Percentiles rank a stretch among this genome's conserved stretches.
phyloP scores from a whole-genome alignment of 2,888 invertebrate genomes.

The Patella caerulea region DNA sequence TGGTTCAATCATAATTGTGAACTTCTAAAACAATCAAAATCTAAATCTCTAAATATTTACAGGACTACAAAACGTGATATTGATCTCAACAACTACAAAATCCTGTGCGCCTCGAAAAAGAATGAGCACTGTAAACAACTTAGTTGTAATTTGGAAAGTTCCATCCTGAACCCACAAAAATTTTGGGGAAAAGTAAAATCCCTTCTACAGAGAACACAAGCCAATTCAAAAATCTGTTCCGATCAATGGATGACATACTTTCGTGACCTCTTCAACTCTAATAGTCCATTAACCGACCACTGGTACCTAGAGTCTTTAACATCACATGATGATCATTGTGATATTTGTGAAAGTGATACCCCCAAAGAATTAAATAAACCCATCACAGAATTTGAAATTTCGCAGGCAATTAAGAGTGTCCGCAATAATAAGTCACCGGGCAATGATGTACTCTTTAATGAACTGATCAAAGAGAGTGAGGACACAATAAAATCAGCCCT shows the following conservation, averaged over 20 bases:
- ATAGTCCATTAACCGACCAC: too few relatives aligned
- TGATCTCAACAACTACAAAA: background rate
- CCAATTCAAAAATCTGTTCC: too few relatives aligned
- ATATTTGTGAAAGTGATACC: too few relatives aligned
- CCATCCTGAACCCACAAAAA: background rate
- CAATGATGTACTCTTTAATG: background rate
- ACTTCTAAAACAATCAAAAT: background rate
- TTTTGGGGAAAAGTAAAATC: background rate
- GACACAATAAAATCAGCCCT: background rate
- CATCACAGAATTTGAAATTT: background rate
- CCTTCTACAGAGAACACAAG: background rate
- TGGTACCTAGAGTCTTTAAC: too few relatives aligned
- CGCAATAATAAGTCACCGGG: background rate
- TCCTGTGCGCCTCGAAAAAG: background rate
- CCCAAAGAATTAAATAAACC: too few relatives aligned
- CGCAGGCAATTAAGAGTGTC: background rate
- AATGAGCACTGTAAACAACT: background rate
- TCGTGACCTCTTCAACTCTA: too few relatives aligned
- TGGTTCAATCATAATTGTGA: background rate
- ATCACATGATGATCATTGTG: too few relatives aligned
- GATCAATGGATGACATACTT: too few relatives aligned
- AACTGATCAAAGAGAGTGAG: background rate
- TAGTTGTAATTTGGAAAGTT: background rate
- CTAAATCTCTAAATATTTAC: background rate
- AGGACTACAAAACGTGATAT: background rate